Conservation (phyloP, 2,113 vertebrate species). For the Cheilinus undulatus region DNA sequence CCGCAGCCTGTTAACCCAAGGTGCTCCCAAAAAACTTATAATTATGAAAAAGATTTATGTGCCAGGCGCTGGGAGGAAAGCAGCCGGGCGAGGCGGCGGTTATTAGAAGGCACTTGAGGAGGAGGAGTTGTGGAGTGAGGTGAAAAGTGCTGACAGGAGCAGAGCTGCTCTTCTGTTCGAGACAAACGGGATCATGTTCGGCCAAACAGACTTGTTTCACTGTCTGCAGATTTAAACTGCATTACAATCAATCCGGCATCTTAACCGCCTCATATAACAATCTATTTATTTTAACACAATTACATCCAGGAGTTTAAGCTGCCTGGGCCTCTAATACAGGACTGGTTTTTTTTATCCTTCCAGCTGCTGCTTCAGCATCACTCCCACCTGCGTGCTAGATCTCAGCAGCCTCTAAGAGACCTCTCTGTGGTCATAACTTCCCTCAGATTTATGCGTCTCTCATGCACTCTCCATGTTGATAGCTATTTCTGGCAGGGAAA, state of each 20-base stretch:
- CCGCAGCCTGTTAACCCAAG: slow-evolving; percentile 53
- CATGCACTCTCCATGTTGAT: slow-evolving; percentile 62
- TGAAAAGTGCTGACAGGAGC: slow-evolving; percentile 70
- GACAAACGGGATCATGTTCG: slow-evolving; percentile 41
- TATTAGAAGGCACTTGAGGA: slow-evolving; percentile 69
- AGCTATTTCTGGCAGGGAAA: slow-evolving; percentile 69
- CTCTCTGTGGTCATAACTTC: slow-evolving; percentile 48
- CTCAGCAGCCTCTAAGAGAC: slow-evolving; percentile 38
- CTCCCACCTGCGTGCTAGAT: slow-evolving; percentile 43
- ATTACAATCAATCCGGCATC: slow-evolving; percentile 27
- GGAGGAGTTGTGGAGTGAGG: slow-evolving; percentile 50
- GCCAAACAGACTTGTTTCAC: slow-evolving; percentile 16
- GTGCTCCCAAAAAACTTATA: slow-evolving; percentile 64
- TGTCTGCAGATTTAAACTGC: slow-evolving; percentile 15
- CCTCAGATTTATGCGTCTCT: slow-evolving; percentile 62
- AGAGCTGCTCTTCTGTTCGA: slow-evolving; percentile 42
- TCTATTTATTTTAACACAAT: slow-evolving; percentile 14
- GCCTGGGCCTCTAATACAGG: not conserved
- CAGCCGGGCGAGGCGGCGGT: slow-evolving; percentile 59
- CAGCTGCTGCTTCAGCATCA: slow-evolving; percentile 49
- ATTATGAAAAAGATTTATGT: slow-evolving; percentile 77
- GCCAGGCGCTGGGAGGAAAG: slow-evolving; percentile 29
- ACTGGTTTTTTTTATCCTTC: slow-evolving; percentile 28
- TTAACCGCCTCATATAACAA: slow-evolving; percentile 10
- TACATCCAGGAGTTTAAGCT: slow-evolving; percentile 9